A percentile compares a stretch with the other conserved stretches of the same genome.
phyloP scores from a whole-genome alignment of 2,888 invertebrate genomes.

The Lithophane ornitopus region DNA sequence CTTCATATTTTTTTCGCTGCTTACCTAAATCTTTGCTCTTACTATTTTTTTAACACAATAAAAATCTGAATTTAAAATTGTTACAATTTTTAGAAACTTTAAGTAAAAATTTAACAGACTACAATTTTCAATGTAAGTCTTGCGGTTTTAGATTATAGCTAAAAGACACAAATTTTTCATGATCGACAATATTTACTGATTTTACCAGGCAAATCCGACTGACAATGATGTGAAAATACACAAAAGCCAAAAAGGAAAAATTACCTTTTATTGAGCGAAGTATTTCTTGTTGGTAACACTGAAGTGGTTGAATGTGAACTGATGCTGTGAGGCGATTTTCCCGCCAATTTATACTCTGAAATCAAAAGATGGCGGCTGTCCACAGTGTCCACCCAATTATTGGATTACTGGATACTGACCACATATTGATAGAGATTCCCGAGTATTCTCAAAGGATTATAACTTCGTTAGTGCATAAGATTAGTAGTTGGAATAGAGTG shows the following conservation, averaged over 20 bases:
- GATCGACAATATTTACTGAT: background rate
- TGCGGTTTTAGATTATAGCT: background rate
- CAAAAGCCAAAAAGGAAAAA: conserved; percentile 8
- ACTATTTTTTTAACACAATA: background rate
- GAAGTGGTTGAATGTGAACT: conserved; percentile 77
- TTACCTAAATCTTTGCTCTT: background rate
- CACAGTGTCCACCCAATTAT: conserved; percentile 81
- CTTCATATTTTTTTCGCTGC: too few species aligned
- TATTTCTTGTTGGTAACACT: conserved; percentile 77
- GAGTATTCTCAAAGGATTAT: conserved; percentile 77
- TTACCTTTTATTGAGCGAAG: conserved; percentile 68
- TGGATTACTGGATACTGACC: conserved; percentile 86
- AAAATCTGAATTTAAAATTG: background rate
- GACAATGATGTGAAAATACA: background rate
- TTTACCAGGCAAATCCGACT: background rate
- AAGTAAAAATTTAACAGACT: background rate
- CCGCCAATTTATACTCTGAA: conserved; percentile 82
- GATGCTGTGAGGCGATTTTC: conserved; percentile 75
- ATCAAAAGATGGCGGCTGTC: conserved; percentile 72
- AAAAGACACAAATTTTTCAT: background rate
- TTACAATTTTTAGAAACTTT: background rate
- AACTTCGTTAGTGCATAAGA: conserved; percentile 84
- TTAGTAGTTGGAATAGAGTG: conserved; percentile 65
- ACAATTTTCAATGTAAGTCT: background rate
- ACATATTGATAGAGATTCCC: conserved; percentile 78